phyloP scores from a whole-genome alignment of 2,888 invertebrate species.

The Amiota communis region DNA sequence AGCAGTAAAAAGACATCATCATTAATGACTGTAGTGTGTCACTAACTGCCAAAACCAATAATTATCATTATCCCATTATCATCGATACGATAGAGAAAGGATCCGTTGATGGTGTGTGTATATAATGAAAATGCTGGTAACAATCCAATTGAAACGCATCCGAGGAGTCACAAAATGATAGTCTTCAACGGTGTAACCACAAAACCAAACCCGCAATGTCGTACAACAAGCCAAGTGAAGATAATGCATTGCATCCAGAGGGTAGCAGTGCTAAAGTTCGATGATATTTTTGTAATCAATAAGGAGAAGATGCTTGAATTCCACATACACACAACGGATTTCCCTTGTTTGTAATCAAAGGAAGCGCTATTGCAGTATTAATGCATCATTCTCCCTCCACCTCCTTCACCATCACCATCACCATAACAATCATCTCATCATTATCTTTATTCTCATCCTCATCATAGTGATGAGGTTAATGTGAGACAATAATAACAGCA shows the following conservation, averaged over 20 bases:
- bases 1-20: neutral
- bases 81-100: neutral
- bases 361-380: conserved; percentile 17
- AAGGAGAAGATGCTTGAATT: neutral
- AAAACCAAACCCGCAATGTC: neutral
- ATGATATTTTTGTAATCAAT: neutral
- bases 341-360: conserved; percentile 23
- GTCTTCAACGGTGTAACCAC: neutral
- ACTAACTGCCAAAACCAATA: conserved; percentile 7
- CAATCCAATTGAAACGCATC: neutral
- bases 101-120: neutral
- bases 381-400: neutral
- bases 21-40: conserved; percentile 20
- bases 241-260: neutral
- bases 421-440: neutral
- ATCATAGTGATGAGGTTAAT: neutral
- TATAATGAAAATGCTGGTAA: neutral
- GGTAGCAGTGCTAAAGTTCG: too few relatives aligned
- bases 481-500: conserved; percentile 15
- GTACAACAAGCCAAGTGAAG: neutral
- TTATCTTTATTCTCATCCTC: neutral
- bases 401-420: neutral
- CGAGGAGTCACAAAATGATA: too few relatives aligned
- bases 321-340: conserved; percentile 1
- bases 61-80: conserved; percentile 11